Percentiles rank a stretch among this genome's conserved stretches.
Evolutionary conservation across 2,113 vertebrate species (phyloP).

Genomic region (Peucedramus taeniatus): DNA sequence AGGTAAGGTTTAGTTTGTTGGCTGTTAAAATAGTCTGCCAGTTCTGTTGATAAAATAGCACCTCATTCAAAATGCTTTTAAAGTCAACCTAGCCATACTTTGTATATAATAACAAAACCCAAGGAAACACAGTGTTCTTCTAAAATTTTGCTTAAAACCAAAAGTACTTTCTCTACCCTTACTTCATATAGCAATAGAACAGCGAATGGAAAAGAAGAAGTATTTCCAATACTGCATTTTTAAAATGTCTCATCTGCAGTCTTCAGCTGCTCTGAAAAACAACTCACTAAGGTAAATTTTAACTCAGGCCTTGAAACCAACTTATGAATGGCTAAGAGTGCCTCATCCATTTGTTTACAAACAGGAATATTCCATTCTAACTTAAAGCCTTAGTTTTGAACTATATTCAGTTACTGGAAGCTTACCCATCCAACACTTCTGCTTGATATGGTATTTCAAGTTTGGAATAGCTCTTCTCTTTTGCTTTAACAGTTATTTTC

Average conservation of each 20-base stretch:
- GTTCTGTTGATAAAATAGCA: background rate
- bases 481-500: constrained; percentile 98
- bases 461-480: constrained; percentile 98
- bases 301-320: background rate
- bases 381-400: background rate
- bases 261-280: background rate
- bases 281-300: background rate
- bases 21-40: background rate
- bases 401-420: background rate
- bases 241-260: background rate
- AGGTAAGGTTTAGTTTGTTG: background rate
- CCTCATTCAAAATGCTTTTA: background rate
- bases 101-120: background rate
- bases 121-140: background rate
- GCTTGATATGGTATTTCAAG: constrained; percentile 99
- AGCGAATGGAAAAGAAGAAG: background rate
- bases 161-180: background rate
- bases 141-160: background rate
- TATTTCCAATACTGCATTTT: background rate
- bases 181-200: background rate
- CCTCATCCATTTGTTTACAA: background rate
- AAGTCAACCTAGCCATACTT: background rate
- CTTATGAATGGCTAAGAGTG: background rate
- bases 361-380: background rate
- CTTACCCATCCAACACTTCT: constrained; percentile 97